Conservation (phyloP, 2,888 invertebrate species). For the Cantharis rufa region DNA sequence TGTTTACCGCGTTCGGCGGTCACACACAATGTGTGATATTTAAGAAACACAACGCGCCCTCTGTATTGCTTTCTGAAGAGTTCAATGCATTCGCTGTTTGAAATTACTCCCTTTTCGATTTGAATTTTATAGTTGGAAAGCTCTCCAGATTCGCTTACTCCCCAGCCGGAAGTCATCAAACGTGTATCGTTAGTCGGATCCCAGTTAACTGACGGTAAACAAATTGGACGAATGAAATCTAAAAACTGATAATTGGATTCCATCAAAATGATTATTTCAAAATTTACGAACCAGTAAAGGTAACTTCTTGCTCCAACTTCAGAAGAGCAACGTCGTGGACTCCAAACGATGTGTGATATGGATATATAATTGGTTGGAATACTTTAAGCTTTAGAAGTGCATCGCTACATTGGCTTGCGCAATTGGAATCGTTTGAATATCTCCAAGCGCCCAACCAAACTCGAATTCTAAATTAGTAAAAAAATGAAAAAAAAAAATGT, state of each 20-base stretch:
- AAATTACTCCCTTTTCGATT: not conserved
- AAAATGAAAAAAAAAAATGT: not conserved
- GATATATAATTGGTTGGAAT: constrained; percentile 50
- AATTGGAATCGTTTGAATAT: constrained; percentile 52
- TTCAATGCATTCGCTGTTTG: not conserved
- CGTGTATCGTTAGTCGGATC: not conserved
- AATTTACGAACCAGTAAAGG: constrained; percentile 54
- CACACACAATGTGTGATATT: not conserved
- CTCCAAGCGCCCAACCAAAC: constrained; percentile 59
- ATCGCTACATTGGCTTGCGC: constrained; percentile 48
- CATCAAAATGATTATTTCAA: too few species aligned
- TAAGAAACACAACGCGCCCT: not conserved
- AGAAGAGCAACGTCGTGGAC: constrained; percentile 56
- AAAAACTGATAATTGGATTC: not conserved
- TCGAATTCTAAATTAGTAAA: constrained; percentile 35
- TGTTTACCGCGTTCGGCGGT: not conserved
- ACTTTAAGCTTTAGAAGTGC: constrained; percentile 48
- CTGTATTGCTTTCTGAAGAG: not conserved
- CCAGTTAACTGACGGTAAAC: not conserved
- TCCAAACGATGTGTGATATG: constrained; percentile 42
- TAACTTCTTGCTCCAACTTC: constrained; percentile 54
- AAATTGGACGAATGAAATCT: constrained; percentile 13
- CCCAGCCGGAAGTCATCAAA: constrained; percentile 6
- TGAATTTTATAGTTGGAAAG: not conserved
- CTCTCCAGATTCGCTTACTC: not conserved